phyloP scores from a whole-genome alignment of 2,888 invertebrate species.

The Polydrusus pterygomalis region DNA sequence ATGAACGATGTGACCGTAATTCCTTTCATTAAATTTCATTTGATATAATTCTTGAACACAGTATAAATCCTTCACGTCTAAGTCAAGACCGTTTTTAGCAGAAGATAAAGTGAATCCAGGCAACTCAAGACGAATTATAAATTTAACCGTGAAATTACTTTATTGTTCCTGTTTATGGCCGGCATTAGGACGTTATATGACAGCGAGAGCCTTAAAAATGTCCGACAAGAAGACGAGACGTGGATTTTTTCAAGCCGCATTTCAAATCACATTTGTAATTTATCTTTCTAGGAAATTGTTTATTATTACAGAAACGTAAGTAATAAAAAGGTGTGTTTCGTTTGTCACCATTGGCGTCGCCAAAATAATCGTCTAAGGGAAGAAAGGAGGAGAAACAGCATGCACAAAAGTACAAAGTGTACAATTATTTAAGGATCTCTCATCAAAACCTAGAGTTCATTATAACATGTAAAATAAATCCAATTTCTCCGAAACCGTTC shows the following conservation, averaged over 20 bases:
- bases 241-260: conserved; percentile 36
- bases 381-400: too few relatives aligned
- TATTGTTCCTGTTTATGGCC: conserved; percentile 59
- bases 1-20: not conserved
- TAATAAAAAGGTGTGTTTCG: not conserved
- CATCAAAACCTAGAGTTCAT: too few relatives aligned
- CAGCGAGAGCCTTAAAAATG: conserved; percentile 46
- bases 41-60: conserved; percentile 16
- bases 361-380: too few relatives aligned
- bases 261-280: conserved; percentile 34
- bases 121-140: conserved; percentile 53
- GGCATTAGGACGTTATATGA: conserved; percentile 54
- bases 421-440: too few relatives aligned
- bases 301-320: not conserved
- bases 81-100: conserved; percentile 23
- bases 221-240: conserved; percentile 34
- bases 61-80: conserved; percentile 10
- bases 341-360: too few relatives aligned
- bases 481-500: too few relatives aligned
- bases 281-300: conserved; percentile 9
- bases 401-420: too few relatives aligned
- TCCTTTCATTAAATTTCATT: not conserved
- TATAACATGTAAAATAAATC: too few relatives aligned
- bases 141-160: conserved; percentile 59
- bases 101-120: conserved; percentile 40